Evolutionary conservation across 2,888 invertebrate species (phyloP).

Genomic region (Eugnorisma glareosa): DNA sequence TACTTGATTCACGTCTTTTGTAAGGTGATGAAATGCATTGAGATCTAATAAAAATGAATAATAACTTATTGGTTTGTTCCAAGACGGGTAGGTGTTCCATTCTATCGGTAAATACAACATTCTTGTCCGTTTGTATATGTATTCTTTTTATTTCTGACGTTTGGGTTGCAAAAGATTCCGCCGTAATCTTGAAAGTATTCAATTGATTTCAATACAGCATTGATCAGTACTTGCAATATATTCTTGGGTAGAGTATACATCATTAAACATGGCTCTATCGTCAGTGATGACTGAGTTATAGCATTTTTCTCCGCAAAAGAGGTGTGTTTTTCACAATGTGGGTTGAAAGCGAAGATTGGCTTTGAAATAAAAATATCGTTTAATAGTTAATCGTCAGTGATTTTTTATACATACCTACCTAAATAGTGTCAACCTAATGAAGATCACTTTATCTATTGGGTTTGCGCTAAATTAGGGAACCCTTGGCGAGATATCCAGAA

Average conservation of each 20-base stretch:
- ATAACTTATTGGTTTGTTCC: background rate
- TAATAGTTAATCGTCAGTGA: no score
- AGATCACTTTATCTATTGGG: background rate
- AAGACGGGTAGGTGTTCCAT: background rate
- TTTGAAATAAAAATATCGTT: no score
- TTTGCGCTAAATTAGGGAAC: background rate
- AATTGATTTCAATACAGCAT: background rate
- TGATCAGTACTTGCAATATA: background rate
- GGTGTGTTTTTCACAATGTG: background rate
- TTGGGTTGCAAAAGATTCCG: background rate
- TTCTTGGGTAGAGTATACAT: no score
- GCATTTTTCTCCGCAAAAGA: background rate
- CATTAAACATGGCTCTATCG: background rate
- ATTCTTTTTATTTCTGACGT: background rate
- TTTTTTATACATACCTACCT: no score
- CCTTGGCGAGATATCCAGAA: background rate
- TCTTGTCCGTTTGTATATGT: background rate
- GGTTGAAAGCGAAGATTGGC: no score
- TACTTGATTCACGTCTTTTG: background rate
- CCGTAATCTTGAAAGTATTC: background rate
- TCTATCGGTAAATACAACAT: no score
- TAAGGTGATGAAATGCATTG: background rate
- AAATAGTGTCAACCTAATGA: background rate
- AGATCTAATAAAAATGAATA: background rate
- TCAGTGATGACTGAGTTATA: background rate